Percentiles rank a stretch among this genome's conserved stretches.
These are phyloP conservation scores for Psilopsiagon aymara DNA, from an alignment of 2,113 vertebrate genomes.

Conservation along the genomic window DNA sequence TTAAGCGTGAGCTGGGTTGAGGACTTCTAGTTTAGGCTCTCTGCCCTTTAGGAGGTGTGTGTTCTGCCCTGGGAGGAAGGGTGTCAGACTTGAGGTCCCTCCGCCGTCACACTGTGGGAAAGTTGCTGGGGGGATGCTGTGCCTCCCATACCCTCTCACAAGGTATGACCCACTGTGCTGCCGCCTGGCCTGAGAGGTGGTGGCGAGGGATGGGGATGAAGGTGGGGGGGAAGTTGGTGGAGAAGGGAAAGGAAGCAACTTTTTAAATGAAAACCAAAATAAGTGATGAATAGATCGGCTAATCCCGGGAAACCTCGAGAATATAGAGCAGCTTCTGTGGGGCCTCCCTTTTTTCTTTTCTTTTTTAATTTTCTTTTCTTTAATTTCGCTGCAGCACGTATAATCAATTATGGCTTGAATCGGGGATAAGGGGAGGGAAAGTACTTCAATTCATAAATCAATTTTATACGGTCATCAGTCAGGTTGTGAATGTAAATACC, in stretches of 20 bases:
- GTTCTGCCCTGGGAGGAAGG: background rate
- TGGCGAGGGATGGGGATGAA: background rate
- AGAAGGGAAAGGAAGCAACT: constrained; percentile 69
- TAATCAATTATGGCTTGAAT: constrained; percentile 98
- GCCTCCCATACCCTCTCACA: background rate
- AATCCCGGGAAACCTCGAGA: constrained; percentile 75
- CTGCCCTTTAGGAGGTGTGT: background rate
- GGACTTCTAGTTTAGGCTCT: background rate
- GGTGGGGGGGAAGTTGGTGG: background rate
- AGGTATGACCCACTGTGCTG: background rate
- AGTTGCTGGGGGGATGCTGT: background rate
- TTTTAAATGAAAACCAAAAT: constrained; percentile 76
- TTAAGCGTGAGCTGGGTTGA: background rate
- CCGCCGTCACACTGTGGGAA: background rate
- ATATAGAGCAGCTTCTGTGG: constrained; percentile 60
- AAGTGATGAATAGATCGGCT: constrained; percentile 78
- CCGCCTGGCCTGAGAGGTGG: background rate
- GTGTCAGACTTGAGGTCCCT: background rate
- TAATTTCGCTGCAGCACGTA: constrained; percentile 89
- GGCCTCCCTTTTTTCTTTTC: constrained; percentile 75
- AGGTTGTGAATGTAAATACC: constrained; percentile 92
- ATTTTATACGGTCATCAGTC: constrained; percentile 99
- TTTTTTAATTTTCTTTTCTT: constrained; percentile 81
- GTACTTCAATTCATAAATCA: constrained; percentile 97
- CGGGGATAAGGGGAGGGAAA: constrained; percentile 82